A percentile compares a stretch with the other conserved stretches of the same genome.
These are phyloP conservation scores for Idaea straminata DNA, from an alignment of 2,888 invertebrate genomes.

Conservation along the genomic window DNA sequence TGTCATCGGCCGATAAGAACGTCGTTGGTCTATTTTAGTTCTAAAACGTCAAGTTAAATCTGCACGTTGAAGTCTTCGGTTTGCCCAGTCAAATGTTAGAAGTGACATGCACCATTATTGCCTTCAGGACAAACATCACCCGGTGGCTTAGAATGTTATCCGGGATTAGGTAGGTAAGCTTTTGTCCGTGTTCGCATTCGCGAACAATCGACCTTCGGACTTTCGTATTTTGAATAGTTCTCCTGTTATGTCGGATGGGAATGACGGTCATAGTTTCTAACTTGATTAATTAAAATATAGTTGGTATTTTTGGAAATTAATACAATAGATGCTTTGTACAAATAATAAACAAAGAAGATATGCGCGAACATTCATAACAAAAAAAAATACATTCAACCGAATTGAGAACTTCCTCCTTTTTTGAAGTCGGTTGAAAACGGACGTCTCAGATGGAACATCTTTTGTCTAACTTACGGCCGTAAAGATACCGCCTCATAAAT, in stretches of 20 bases:
- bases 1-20: neutral
- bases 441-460: too few species aligned
- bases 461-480: too few species aligned
- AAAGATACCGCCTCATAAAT: too few species aligned
- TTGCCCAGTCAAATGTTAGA: constrained; percentile 70
- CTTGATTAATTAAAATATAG: neutral
- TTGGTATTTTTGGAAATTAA: neutral
- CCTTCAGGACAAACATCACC: constrained; percentile 69
- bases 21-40: neutral
- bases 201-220: constrained; percentile 21
- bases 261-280: neutral
- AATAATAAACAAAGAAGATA: too few species aligned
- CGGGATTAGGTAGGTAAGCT: constrained; percentile 23
- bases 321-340: too few species aligned
- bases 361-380: too few species aligned
- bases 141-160: constrained; percentile 39
- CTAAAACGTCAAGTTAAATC: constrained; percentile 35
- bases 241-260: constrained; percentile 7
- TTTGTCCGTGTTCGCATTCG: constrained; percentile 35
- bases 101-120: constrained; percentile 71
- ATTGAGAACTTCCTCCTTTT: too few species aligned
- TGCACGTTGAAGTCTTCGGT: constrained; percentile 40
- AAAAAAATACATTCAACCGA: too few species aligned
- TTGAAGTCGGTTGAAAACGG: too few species aligned
- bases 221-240: constrained; percentile 25